Percentiles rank a stretch among this genome's conserved stretches.
These are phyloP conservation scores for Cathartes aura DNA, from an alignment of 2,113 vertebrate genomes.

Conservation along the genomic window DNA sequence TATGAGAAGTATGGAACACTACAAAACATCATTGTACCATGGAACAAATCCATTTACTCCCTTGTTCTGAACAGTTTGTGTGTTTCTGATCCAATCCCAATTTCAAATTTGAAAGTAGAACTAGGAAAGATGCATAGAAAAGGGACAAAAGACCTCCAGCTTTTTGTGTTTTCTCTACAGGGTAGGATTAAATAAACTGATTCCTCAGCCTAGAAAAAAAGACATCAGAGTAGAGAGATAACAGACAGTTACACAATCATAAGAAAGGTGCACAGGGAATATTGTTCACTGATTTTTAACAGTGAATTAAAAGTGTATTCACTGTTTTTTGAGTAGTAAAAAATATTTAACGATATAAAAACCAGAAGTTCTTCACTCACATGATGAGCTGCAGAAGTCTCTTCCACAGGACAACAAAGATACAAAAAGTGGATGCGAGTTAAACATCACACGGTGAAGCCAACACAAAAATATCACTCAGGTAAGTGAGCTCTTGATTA, in stretches of 20 bases:
- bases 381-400: neutral
- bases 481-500: neutral
- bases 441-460: neutral
- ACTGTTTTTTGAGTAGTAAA: neutral
- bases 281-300: neutral
- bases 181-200: neutral
- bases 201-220: neutral
- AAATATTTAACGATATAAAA: neutral
- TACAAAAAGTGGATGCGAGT: neutral
- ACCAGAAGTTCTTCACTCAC: neutral
- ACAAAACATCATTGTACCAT: neutral
- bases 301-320: neutral
- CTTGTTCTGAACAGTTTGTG: neutral
- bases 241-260: neutral
- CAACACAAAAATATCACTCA: neutral
- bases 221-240: neutral
- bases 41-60: neutral
- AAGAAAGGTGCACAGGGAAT: neutral
- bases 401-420: neutral
- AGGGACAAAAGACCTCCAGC: neutral
- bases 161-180: neutral
- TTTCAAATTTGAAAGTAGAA: neutral
- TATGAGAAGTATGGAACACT: neutral
- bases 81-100: neutral
- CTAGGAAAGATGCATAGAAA: neutral